These are phyloP conservation scores for Eulithis prunata DNA, from an alignment of 2,888 invertebrate genomes.

Conservation along the genomic window DNA sequence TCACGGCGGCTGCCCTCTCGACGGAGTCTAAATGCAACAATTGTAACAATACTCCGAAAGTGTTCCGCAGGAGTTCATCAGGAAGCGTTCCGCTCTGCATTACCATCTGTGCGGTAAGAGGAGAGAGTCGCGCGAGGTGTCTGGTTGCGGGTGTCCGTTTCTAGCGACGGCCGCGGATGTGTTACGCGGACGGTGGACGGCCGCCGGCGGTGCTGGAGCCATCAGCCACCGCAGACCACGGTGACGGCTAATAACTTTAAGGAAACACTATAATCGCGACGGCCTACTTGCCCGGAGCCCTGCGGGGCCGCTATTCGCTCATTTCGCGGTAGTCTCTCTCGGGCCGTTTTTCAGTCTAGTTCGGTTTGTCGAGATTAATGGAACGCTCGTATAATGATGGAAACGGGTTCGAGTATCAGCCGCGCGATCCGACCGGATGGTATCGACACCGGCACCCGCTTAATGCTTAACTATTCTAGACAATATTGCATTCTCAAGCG, in stretches of 20 bases:
- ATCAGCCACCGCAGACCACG: constrained; percentile 26
- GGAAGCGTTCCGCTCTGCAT: constrained; percentile 82
- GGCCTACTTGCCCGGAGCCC: constrained; percentile 64
- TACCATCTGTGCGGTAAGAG: constrained; percentile 69
- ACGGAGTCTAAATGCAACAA: constrained; percentile 64
- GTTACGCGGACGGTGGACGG: constrained; percentile 62
- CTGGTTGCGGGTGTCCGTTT: constrained; percentile 73
- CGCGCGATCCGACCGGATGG: constrained; percentile 49
- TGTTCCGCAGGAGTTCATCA: constrained; percentile 59
- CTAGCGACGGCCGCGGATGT: constrained; percentile 64
- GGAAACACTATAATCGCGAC: constrained; percentile 65
- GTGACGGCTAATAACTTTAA: constrained; percentile 63
- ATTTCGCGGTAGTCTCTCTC: constrained; percentile 51
- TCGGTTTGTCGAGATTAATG: constrained; percentile 52
- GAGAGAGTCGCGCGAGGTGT: constrained; percentile 75
- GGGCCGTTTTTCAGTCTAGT: constrained; percentile 59
- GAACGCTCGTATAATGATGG: constrained; percentile 57
- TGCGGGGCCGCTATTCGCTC: constrained; percentile 63
- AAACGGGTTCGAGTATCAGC: constrained; percentile 53
- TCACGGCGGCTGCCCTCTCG: constrained; percentile 72
- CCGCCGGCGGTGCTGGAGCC: constrained; percentile 55
- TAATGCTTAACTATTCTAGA: constrained; percentile 46
- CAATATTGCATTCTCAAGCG: constrained; percentile 56
- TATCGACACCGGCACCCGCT: constrained; percentile 53
- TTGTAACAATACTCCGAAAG: constrained; percentile 61